Percentiles rank a stretch among this genome's conserved stretches.
Evolutionary conservation across 2,888 invertebrate species (phyloP).

Genomic region (Choreutis nemorana): DNA sequence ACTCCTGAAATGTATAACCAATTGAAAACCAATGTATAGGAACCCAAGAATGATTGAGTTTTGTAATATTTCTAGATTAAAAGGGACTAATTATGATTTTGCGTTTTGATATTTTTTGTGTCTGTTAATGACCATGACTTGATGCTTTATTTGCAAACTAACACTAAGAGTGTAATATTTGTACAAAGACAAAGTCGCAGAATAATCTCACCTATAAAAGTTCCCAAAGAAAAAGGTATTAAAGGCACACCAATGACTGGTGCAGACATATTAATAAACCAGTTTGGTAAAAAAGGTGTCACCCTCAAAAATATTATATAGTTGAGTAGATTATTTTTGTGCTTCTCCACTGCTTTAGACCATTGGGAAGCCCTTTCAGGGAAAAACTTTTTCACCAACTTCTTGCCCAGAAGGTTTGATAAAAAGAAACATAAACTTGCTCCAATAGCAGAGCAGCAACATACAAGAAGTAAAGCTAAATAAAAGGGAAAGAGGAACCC

Average conservation of each 20-base stretch:
- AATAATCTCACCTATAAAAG: conserved; percentile 88
- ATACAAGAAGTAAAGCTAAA: conserved; percentile 86
- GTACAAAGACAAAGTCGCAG: no score
- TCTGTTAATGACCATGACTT: no score
- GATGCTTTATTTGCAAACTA: no score
- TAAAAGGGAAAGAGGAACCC: conserved; percentile 97
- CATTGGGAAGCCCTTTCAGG: conserved; percentile 87
- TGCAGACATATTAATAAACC: conserved; percentile 97
- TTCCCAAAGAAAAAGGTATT: conserved; percentile 91
- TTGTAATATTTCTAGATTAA: no score
- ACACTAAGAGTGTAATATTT: no score
- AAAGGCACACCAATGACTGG: conserved; percentile 97
- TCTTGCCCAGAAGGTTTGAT: conserved; percentile 89
- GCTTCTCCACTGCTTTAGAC: conserved; percentile 84
- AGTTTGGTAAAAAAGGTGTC: conserved; percentile 97
- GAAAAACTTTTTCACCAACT: conserved; percentile 85
- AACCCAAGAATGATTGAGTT: no score
- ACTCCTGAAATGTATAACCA: conserved; percentile 86
- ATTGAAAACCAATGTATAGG: no score
- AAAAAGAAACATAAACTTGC: conserved; percentile 95
- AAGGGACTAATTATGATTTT: no score
- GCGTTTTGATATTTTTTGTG: no score
- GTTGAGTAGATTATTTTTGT: conserved; percentile 88
- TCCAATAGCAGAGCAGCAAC: conserved; percentile 94
- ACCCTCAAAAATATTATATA: conserved; percentile 97